Evolutionary conservation across 2,113 vertebrate species (phyloP).

Genomic region (Cyanoramphus novaezelandiae): DNA sequence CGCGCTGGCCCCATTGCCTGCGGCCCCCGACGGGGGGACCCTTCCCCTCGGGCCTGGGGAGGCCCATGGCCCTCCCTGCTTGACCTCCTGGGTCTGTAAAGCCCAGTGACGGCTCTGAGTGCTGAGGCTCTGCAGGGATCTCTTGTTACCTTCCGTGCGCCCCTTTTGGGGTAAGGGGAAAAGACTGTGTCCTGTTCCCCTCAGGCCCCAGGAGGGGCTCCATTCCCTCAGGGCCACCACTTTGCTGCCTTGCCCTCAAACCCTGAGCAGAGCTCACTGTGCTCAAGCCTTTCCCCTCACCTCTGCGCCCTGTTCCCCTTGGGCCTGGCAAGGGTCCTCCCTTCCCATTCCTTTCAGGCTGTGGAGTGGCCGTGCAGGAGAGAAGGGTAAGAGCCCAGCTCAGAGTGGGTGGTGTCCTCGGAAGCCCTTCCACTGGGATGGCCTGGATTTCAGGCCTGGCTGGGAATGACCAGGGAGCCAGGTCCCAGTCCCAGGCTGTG

Average conservation of each 20-base stretch:
- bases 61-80: background rate
- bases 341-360: background rate
- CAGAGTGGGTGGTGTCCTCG: background rate
- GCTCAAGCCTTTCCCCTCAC: fast-evolving
- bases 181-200: fast-evolving
- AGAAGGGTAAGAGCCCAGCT: background rate
- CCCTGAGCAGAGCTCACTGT: too few relatives aligned
- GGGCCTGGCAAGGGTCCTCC: background rate
- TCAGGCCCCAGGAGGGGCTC: background rate
- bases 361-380: fast-evolving
- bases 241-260: background rate
- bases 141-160: fast-evolving
- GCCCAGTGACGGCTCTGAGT: fast-evolving
- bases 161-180: background rate
- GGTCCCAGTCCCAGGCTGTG: background rate
- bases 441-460: background rate
- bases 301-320: background rate
- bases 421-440: background rate
- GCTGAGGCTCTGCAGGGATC: background rate
- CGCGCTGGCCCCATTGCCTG: background rate
- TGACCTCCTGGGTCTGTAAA: background rate
- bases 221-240: background rate
- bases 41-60: background rate
- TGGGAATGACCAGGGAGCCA: background rate
- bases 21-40: background rate